Evolutionary conservation across 2,888 invertebrate species (phyloP).

Genomic region (Escarpia spicata): DNA sequence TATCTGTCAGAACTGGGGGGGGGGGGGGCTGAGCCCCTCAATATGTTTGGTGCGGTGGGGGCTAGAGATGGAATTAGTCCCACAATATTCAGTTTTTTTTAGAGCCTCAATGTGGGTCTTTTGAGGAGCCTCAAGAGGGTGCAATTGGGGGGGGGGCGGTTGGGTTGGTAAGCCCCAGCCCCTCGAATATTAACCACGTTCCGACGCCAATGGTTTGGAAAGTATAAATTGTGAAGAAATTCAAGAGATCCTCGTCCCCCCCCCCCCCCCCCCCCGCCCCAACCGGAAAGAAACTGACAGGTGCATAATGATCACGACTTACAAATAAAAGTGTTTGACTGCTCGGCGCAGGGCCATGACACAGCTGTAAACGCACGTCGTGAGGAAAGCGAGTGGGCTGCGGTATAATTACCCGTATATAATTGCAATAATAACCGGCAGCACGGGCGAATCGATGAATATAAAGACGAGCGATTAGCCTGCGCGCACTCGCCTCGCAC

Average conservation of each 20-base stretch:
- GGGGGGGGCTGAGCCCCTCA: too few species aligned
- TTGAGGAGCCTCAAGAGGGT: too few species aligned
- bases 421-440: neutral
- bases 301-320: neutral
- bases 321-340: neutral
- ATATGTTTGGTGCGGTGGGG: too few species aligned
- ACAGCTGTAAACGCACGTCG: neutral
- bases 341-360: neutral
- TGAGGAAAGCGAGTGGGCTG: neutral
- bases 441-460: neutral
- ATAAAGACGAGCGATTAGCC: neutral
- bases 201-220: too few species aligned
- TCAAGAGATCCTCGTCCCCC: neutral
- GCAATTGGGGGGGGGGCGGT: too few species aligned
- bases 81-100: too few species aligned
- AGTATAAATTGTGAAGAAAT: neutral
- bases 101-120: too few species aligned
- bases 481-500: neutral
- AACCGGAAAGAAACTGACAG: neutral
- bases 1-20: too few species aligned
- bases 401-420: slow-evolving; percentile 16
- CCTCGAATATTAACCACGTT: too few species aligned
- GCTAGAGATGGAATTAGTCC: too few species aligned
- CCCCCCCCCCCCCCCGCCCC: neutral
- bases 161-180: too few species aligned